Base-by-base conservation (phyloP, 2,113 vertebrate species). In the Sitta europaea region DNA sequence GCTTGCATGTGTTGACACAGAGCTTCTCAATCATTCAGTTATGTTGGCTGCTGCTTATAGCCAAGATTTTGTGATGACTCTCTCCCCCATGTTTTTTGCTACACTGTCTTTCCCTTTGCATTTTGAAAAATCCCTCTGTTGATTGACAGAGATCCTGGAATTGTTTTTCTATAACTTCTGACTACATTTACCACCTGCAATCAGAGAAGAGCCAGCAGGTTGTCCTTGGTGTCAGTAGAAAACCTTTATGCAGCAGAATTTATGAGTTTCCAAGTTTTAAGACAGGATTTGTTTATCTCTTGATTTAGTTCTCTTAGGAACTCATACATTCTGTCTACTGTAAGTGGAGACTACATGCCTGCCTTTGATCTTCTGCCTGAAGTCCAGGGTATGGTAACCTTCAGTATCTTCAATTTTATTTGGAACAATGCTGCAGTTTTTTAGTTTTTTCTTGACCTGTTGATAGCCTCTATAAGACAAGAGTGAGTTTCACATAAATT, bases 301-400 rank as follows among this genome's bases (percentile, higher is more conserved):
- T 38, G 33, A 47, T 70, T 47, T 77, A 67, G 15, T 50, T 86
- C 27, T 51, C 27, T 53, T 67, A 24, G 19, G 36, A 43, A 4
- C 8, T 25, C 18, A 7, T 58, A 35, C 7, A 12, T 54, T 67
- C 28, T n/a, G 2, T 50, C 38, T n/a, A 0, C 13, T 53, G 0
- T 58, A 58, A 67, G 38, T 31, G 27, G 48, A 71, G 63, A 21
- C 17, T 62, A 24, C 0, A 1, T 1, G 3, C n/a, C 10, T 79
- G 25, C 67, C 22, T 67, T 79, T 23, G 11, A 40, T 62, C 25
- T 72, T 58, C 48, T 83, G 17, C 43, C 50, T 90, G 59, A 72
- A 65, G 31, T 4, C 40, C 42, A 65, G 40, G 6, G 19, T 47
- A 22, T 25, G 22, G 22, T 24, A 61, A 42, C 20, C 15, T 72